A percentile compares a stretch with the other conserved stretches of the same genome.
Conservation (phyloP, 2,797 vertebrate species). For the Neosilurus hyrtlii region DNA sequence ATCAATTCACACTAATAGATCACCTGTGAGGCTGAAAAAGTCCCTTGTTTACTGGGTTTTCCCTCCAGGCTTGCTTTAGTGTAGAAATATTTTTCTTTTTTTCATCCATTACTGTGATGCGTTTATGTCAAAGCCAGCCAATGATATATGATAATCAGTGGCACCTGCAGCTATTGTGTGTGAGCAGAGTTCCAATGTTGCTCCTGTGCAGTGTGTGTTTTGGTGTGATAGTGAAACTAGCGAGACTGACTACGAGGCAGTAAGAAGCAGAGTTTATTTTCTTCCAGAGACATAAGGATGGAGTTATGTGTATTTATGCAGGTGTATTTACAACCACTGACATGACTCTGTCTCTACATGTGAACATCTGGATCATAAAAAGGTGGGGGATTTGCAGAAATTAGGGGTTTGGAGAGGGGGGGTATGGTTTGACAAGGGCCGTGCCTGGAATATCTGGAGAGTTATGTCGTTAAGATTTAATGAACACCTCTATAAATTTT, state of each 20-base stretch:
- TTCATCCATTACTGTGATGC: conserved; percentile 15
- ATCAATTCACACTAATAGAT: conserved; percentile 49
- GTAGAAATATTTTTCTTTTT: conserved; percentile 37
- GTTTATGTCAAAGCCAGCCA: conserved; percentile 42
- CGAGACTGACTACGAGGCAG: neutral
- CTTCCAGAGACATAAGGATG: neutral
- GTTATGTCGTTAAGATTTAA: conserved; percentile 58
- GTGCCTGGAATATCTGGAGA: conserved; percentile 40
- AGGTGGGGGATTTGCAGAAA: neutral
- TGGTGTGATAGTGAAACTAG: conserved; percentile 23
- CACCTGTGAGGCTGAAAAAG: conserved; percentile 41
- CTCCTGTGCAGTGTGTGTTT: conserved; percentile 27
- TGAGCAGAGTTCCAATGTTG: conserved; percentile 24
- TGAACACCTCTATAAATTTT: conserved; percentile 60
- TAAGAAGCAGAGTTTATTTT: neutral
- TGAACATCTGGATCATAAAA: conserved; percentile 37
- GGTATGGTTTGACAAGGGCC: conserved; percentile 2
- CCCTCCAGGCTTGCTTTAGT: conserved; percentile 32
- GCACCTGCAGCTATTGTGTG: conserved; percentile 45
- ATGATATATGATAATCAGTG: conserved; percentile 49
- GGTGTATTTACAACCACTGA: conserved; percentile 14
- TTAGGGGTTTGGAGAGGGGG: neutral
- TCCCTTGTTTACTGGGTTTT: conserved; percentile 31
- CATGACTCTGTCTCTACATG: neutral
- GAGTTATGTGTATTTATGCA: neutral